Evolutionary conservation across 1,140 invertebrate genomes (phyloP).

Genomic region (Teleopsis dalmanni): DNA sequence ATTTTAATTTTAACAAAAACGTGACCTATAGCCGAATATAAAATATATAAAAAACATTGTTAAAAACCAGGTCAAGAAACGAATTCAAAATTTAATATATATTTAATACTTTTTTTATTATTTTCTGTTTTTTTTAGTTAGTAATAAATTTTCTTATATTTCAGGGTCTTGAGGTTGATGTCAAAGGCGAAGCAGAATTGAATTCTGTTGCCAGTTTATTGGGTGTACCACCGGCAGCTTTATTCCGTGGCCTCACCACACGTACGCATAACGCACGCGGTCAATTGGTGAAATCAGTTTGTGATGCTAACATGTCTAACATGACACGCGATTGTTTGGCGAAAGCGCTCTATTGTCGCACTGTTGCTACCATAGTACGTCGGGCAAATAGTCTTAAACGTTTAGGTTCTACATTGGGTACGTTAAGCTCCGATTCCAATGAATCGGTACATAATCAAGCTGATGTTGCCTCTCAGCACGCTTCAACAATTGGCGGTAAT

Average conservation of each 20-base stretch:
- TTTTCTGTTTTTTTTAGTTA: neutral
- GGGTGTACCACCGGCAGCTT: constrained; percentile 66
- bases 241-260: constrained; percentile 75
- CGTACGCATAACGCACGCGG: constrained; percentile 75
- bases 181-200: constrained; percentile 69
- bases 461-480: constrained; percentile 75
- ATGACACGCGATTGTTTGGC: constrained; percentile 81
- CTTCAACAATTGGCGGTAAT: constrained; percentile 70
- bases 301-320: constrained; percentile 76
- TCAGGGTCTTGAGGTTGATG: constrained; percentile 60
- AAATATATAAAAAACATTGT: too few species aligned
- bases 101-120: too few species aligned
- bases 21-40: too few species aligned
- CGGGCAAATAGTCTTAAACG: constrained; percentile 86
- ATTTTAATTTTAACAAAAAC: too few species aligned
- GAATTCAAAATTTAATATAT: too few species aligned
- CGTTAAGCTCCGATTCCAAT: constrained; percentile 82
- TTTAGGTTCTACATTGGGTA: constrained; percentile 78
- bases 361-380: constrained; percentile 88
- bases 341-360: constrained; percentile 88
- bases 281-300: constrained; percentile 75
- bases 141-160: neutral
- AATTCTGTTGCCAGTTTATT: constrained; percentile 77
- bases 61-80: too few species aligned
- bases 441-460: constrained; percentile 86